A percentile compares a stretch with the other conserved stretches of the same genome.
Conservation (phyloP, 92 coral and sea anemone genomes). For the Epizoanthus scotinus region DNA sequence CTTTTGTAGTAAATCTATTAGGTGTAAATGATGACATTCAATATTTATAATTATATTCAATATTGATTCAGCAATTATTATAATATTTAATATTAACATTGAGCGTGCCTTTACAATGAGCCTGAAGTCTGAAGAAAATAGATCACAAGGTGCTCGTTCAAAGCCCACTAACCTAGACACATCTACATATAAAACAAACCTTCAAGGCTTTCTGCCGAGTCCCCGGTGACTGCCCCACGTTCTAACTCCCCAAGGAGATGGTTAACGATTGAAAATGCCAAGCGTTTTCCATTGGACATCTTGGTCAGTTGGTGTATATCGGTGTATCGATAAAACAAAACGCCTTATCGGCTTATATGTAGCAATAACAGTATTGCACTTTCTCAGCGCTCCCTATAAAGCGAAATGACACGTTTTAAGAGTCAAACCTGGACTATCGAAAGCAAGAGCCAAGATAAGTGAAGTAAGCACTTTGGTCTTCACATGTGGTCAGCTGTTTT, state of each 20-base stretch:
- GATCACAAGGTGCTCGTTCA: no score
- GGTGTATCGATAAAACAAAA: background rate
- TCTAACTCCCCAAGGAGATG: constrained; percentile 65
- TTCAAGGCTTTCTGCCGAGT: constrained; percentile 90
- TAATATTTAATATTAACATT: no score
- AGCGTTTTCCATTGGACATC: constrained; percentile 78
- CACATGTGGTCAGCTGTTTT: constrained; percentile 15
- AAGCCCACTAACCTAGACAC: background rate
- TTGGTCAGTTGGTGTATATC: constrained; percentile 12
- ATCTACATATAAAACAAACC: constrained; percentile 53
- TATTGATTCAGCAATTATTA: no score
- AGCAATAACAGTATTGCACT: background rate
- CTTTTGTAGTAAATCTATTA: no score
- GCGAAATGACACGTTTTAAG: background rate
- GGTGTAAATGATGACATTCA: no score
- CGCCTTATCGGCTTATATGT: background rate
- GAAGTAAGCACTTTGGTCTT: background rate
- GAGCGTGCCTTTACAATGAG: no score
- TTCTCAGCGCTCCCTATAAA: background rate
- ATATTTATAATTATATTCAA: no score
- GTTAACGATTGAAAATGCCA: constrained; percentile 83
- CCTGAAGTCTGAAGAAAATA: no score
- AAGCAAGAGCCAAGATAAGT: no score
- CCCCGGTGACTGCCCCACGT: constrained; percentile 80
- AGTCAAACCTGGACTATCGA: background rate